Evolutionary conservation across 2,888 invertebrate genomes (phyloP).

Genomic region (Clistopyga incitator): DNA sequence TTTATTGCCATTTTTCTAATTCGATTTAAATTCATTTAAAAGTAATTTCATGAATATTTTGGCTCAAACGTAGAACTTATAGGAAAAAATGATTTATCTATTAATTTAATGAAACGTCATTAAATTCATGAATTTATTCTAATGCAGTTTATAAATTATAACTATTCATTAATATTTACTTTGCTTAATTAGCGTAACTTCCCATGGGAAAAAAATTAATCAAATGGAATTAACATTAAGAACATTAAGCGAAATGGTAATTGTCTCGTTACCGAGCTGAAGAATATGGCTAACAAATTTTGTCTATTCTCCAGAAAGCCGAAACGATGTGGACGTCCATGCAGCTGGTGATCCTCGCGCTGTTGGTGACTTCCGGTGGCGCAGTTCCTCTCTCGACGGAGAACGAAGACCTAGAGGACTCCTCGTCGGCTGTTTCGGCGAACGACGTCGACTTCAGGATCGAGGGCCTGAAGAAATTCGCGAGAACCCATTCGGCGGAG

Average conservation of each 20-base stretch:
- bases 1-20: too few species aligned
- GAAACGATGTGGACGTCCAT: conserved; percentile 48
- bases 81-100: too few species aligned
- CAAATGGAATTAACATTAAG: background rate
- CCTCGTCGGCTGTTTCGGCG: conserved; percentile 10
- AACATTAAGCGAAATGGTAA: background rate
- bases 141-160: too few species aligned
- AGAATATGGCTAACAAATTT: background rate
- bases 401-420: conserved; percentile 1
- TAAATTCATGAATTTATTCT: too few species aligned
- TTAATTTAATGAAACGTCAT: too few species aligned
- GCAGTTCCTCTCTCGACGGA: conserved; percentile 31
- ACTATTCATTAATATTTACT: too few species aligned
- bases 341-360: conserved; percentile 38
- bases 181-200: too few species aligned
- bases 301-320: conserved; percentile 29
- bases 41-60: too few species aligned
- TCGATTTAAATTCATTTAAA: too few species aligned
- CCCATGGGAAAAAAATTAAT: too few species aligned
- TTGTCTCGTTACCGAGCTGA: background rate
- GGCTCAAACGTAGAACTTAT: too few species aligned
- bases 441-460: conserved; percentile 55
- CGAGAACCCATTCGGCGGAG: conserved; percentile 4
- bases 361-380: conserved; percentile 48
- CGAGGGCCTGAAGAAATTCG: conserved; percentile 40